phyloP scores from a whole-genome alignment of 2,797 vertebrate genomes.

The Pterois miles region DNA sequence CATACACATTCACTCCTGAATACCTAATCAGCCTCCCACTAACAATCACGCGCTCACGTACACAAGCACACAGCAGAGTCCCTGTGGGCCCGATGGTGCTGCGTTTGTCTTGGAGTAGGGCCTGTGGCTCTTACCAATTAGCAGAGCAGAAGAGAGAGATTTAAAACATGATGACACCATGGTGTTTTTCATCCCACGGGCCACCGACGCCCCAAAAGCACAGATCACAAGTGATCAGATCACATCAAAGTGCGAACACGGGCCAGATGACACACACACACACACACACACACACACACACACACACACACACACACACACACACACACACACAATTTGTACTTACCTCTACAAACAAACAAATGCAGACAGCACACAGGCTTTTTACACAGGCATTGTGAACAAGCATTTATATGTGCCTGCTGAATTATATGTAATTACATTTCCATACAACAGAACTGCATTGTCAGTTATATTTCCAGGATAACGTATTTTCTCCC shows the following conservation, averaged over 20 bases:
- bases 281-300: not conserved
- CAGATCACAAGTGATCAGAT: constrained; percentile 78
- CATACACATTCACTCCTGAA: constrained; percentile 54
- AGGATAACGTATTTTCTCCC: too few species aligned
- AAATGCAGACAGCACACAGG: not conserved
- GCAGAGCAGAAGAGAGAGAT: constrained; percentile 78
- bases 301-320: constrained; percentile 8
- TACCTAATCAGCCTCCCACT: constrained; percentile 62
- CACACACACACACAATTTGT: not conserved
- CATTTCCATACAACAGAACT: not conserved
- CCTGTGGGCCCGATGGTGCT: constrained; percentile 55
- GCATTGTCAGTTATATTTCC: not conserved
- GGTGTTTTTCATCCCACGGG: constrained; percentile 74
- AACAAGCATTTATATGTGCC: not conserved
- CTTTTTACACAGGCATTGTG: not conserved
- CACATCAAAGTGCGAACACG: constrained; percentile 72
- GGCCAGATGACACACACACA: constrained; percentile 53
- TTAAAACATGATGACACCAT: constrained; percentile 78
- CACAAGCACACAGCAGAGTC: constrained; percentile 34
- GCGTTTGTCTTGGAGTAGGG: constrained; percentile 71
- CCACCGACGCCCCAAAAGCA: constrained; percentile 68
- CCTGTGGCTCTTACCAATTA: constrained; percentile 78
- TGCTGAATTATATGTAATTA: not conserved
- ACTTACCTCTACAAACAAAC: constrained; percentile 28
- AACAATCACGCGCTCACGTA: constrained; percentile 24